phyloP scores from a whole-genome alignment of 2,888 invertebrate genomes.

The Acleris emargana region DNA sequence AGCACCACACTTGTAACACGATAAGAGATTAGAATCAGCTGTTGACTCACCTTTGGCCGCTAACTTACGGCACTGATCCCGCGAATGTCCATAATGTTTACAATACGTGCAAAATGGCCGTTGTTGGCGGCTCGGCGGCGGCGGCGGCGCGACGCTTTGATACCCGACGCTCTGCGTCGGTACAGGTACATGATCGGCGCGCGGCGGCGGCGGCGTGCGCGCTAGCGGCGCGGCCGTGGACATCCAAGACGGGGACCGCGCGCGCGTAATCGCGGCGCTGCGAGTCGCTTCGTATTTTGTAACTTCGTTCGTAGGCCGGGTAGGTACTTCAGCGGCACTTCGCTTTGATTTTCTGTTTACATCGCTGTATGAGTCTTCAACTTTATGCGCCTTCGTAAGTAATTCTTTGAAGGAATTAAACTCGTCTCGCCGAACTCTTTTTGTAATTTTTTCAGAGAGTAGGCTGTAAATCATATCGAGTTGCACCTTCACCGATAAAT shows the following conservation, averaged over 20 bases:
- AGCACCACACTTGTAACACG: background rate
- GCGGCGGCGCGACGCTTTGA: background rate
- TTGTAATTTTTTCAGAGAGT: background rate
- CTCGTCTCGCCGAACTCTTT: background rate
- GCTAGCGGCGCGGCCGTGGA: background rate
- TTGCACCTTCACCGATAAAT: background rate
- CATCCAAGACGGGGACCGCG: background rate
- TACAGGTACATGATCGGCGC: background rate
- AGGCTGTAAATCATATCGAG: background rate
- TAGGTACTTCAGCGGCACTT: background rate
- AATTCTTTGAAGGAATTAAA: background rate
- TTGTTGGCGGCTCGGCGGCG: background rate
- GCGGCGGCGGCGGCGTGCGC: background rate
- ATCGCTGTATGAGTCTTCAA: background rate
- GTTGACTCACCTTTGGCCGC: background rate
- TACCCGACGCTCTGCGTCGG: background rate
- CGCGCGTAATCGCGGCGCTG: background rate
- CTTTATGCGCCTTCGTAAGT: background rate
- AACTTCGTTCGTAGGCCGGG: background rate
- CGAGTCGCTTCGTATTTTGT: background rate
- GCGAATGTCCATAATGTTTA: background rate
- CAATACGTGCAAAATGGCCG: background rate
- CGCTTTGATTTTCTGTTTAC: background rate
- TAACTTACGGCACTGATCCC: slow-evolving; percentile 1
- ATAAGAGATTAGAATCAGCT: background rate